Conservation (phyloP, 92 coral and sea anemone genomes). For the Porites divaricata region DNA sequence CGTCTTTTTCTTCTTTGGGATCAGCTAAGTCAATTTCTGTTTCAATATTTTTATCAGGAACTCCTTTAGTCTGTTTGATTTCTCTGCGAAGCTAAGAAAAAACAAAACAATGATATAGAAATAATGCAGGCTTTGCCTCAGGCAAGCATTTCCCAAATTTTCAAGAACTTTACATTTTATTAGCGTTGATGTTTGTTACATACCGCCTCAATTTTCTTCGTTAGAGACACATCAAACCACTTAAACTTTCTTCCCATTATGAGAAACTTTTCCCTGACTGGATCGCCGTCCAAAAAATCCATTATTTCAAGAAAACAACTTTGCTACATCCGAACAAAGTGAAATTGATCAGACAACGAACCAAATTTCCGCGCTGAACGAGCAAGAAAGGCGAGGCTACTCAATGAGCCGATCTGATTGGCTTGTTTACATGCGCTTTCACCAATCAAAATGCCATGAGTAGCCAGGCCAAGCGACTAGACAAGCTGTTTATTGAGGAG, state of each 20-base stretch:
- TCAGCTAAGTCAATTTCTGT: not conserved
- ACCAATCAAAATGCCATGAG: slow-evolving; percentile 21
- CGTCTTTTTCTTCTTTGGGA: not conserved
- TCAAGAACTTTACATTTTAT: not conserved
- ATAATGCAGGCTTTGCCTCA: not conserved
- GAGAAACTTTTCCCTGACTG: slow-evolving; percentile 1
- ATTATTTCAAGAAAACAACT: not conserved
- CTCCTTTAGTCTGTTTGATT: not conserved
- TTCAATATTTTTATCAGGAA: not conserved
- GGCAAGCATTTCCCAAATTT: too few relatives aligned
- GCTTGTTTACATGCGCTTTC: not conserved
- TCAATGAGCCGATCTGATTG: slow-evolving; percentile 4
- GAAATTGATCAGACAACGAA: not conserved
- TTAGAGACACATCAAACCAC: slow-evolving; percentile 55
- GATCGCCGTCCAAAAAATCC: not conserved
- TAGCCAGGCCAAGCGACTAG: too few relatives aligned
- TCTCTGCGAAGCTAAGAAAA: slow-evolving; percentile 13
- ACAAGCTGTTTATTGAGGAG: too few relatives aligned
- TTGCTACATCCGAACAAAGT: not conserved
- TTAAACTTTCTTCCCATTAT: slow-evolving; percentile 37
- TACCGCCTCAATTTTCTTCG: slow-evolving; percentile 44
- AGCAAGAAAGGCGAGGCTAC: slow-evolving; percentile 20
- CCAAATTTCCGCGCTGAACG: slow-evolving; percentile 26
- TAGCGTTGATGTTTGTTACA: not conserved
- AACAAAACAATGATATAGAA: not conserved